Percentiles rank a stretch among this genome's conserved stretches.
These are phyloP conservation scores for Euschistus heros DNA, from an alignment of 1,140 invertebrate genomes.

Conservation along the genomic window DNA sequence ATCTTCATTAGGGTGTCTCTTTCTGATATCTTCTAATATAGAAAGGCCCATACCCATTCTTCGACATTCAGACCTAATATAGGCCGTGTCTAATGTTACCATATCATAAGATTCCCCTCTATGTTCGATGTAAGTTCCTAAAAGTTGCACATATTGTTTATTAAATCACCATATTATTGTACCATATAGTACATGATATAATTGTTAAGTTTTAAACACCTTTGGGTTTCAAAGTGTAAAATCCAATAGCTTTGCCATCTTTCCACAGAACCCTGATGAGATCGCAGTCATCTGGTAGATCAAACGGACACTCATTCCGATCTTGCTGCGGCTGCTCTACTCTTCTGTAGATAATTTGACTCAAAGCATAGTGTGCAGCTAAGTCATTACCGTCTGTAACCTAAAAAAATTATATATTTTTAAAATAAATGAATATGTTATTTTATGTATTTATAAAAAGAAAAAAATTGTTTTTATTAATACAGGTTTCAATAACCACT, in stretches of 20 bases:
- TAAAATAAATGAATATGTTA: too few relatives aligned
- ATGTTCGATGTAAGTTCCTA: constrained; percentile 31
- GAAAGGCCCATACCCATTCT: constrained; percentile 31
- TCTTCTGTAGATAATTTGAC: constrained; percentile 31
- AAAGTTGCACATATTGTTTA: background rate
- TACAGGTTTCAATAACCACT: too few relatives aligned
- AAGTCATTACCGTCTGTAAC: constrained; percentile 20
- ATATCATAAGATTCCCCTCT: constrained; percentile 31
- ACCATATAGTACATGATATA: background rate
- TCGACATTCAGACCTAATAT: constrained; percentile 30
- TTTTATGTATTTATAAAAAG: too few relatives aligned
- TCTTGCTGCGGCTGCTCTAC: constrained; percentile 25
- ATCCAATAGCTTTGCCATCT: constrained; percentile 30
- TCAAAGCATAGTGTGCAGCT: constrained; percentile 27
- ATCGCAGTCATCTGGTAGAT: constrained; percentile 29
- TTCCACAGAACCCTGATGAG: constrained; percentile 31
- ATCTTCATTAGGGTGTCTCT: constrained; percentile 29
- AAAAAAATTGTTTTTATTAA: too few relatives aligned
- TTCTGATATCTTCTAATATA: constrained; percentile 30
- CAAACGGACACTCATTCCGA: constrained; percentile 27
- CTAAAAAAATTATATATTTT: background rate
- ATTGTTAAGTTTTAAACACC: constrained; percentile 24
- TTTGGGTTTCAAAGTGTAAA: constrained; percentile 32
- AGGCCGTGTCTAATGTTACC: constrained; percentile 35
- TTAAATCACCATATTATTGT: background rate